Percentiles rank a stretch among this genome's conserved stretches.
Conservation (phyloP, 2,797 vertebrate genomes). For the Echeneis naucrates region DNA sequence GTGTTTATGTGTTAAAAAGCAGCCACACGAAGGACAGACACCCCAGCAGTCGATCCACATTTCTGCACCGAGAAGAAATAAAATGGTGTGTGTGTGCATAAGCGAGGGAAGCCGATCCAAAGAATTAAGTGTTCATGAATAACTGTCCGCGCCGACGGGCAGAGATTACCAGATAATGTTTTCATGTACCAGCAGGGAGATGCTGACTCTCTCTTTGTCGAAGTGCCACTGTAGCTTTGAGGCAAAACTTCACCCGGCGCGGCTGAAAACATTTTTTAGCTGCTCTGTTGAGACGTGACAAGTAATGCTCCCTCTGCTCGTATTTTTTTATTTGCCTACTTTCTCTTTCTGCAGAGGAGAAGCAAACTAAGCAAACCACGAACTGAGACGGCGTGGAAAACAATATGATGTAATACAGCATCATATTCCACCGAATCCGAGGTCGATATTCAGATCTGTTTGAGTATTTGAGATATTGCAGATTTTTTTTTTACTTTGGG, state of each 20-base stretch:
- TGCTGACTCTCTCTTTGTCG: conserved; percentile 29
- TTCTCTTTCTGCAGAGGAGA: conserved; percentile 18
- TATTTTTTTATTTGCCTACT: neutral
- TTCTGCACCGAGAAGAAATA: conserved; percentile 11
- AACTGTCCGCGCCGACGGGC: conserved; percentile 52
- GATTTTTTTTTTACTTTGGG: too few species aligned
- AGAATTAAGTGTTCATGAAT: conserved; percentile 66
- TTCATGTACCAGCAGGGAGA: conserved; percentile 51
- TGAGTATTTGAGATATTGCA: too few species aligned
- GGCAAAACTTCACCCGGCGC: conserved; percentile 27
- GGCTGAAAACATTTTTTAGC: neutral
- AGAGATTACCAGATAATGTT: conserved; percentile 71
- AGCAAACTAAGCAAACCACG: conserved; percentile 5
- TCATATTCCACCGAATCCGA: too few species aligned
- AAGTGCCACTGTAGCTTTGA: conserved; percentile 19
- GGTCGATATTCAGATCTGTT: too few species aligned
- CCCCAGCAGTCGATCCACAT: conserved; percentile 20
- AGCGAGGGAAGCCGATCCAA: conserved; percentile 45
- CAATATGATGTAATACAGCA: neutral
- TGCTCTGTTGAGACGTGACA: conserved; percentile 11
- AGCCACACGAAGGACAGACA: conserved; percentile 6
- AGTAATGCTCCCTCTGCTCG: conserved; percentile 1
- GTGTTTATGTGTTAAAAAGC: conserved; percentile 24
- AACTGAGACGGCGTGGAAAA: neutral
- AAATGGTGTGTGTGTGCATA: too few species aligned